Evolutionary conservation across 2,888 invertebrate genomes (phyloP).

Genomic region (Acleris laterana): DNA sequence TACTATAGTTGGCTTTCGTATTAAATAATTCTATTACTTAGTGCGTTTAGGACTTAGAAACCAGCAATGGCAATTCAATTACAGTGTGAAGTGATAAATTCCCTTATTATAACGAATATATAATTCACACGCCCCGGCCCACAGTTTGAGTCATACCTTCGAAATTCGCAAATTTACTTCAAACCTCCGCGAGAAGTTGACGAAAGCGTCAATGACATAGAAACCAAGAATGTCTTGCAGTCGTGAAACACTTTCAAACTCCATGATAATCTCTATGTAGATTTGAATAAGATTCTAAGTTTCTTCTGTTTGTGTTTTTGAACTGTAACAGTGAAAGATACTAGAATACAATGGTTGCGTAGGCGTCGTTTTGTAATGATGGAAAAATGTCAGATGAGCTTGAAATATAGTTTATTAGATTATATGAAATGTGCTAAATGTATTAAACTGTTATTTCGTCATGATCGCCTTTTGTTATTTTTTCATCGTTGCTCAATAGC

Average conservation of each 20-base stretch:
- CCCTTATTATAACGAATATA: slow-evolving; percentile 56
- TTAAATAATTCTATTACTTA: neutral
- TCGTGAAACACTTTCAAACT: neutral
- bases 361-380: slow-evolving; percentile 64
- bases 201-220: slow-evolving; percentile 34
- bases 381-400: slow-evolving; percentile 61
- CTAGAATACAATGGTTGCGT: slow-evolving; percentile 63
- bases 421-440: slow-evolving; percentile 34
- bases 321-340: slow-evolving; percentile 22
- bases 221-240: slow-evolving; percentile 20
- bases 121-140: slow-evolving; percentile 50
- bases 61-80: slow-evolving; percentile 51
- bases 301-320: neutral
- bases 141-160: slow-evolving; percentile 59
- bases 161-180: slow-evolving; percentile 55
- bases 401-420: slow-evolving; percentile 49
- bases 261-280: neutral
- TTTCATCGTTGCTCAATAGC: slow-evolving; percentile 19
- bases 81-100: slow-evolving; percentile 61
- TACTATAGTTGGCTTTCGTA: neutral
- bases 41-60: neutral
- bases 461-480: slow-evolving; percentile 37
- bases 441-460: slow-evolving; percentile 28
- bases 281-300: slow-evolving; percentile 15
- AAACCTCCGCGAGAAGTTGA: slow-evolving; percentile 27